Percentiles rank a stretch among this genome's conserved stretches.
Evolutionary conservation across 2,888 invertebrate species (phyloP).

Genomic region (Platerodrilus igneus): DNA sequence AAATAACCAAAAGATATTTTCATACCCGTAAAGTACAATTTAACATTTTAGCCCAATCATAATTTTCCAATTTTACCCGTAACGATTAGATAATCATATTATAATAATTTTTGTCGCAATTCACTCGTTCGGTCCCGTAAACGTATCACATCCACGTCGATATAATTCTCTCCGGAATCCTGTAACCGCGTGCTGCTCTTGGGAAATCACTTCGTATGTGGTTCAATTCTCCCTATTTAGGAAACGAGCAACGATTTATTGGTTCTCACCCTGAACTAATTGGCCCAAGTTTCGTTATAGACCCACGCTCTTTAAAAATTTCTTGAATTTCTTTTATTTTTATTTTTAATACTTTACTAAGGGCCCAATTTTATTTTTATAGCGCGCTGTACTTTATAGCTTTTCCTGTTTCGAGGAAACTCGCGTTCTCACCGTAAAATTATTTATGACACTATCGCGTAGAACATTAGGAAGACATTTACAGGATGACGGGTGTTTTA

Average conservation of each 20-base stretch:
- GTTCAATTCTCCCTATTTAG: constrained; percentile 39
- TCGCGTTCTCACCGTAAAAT: constrained; percentile 40
- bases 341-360: too few relatives aligned
- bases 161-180: constrained; percentile 24
- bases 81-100: too few relatives aligned
- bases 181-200: constrained; percentile 30
- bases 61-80: too few relatives aligned
- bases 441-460: constrained; percentile 40
- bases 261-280: constrained; percentile 39
- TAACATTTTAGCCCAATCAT: too few relatives aligned
- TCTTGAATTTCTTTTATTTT: too few relatives aligned
- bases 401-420: constrained; percentile 26
- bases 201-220: constrained; percentile 43
- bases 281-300: constrained; percentile 41
- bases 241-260: constrained; percentile 42
- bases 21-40: too few relatives aligned
- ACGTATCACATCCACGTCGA: constrained; percentile 22
- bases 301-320: too few relatives aligned
- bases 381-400: constrained; percentile 18
- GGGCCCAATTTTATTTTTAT: too few relatives aligned
- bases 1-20: too few relatives aligned
- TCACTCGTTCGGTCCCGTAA: constrained; percentile 25
- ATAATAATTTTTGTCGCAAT: constrained; percentile 27
- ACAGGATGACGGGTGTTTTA: constrained; percentile 32
- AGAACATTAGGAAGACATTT: constrained; percentile 40